Conservation (phyloP, 2,113 vertebrate species). For the Cygnus buccinator region DNA sequence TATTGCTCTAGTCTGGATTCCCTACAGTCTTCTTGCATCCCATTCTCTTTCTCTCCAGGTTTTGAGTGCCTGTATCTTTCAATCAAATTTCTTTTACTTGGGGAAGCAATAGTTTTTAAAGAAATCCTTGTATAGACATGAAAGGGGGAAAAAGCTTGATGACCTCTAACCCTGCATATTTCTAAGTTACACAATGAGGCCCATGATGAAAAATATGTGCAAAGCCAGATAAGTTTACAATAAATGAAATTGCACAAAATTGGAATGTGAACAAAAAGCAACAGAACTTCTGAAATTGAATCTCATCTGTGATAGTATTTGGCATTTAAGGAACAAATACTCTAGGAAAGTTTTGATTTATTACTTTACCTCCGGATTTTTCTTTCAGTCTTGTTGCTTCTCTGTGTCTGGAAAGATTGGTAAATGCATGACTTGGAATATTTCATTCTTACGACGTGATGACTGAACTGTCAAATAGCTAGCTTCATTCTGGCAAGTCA, state of each 20-base stretch:
- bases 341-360: neutral
- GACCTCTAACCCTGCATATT: neutral
- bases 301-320: neutral
- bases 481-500: constrained; percentile 11
- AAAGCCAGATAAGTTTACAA: neutral
- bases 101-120: neutral
- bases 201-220: neutral
- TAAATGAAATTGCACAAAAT: neutral
- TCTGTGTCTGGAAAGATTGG: neutral
- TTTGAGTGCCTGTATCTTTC: neutral
- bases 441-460: constrained; percentile 17
- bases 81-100: neutral
- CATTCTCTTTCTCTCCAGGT: neutral
- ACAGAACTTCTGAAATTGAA: neutral
- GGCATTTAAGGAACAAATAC: neutral
- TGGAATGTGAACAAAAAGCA: neutral
- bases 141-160: neutral
- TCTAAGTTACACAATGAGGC: neutral
- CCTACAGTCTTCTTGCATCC: neutral
- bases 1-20: neutral
- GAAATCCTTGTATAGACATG: neutral
- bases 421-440: neutral
- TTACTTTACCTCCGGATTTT: neutral
- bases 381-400: neutral
- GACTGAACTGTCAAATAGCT: constrained; percentile 43